Evolutionary conservation across 2,888 invertebrate genomes (phyloP), one percentile per base, ranked within the genome.

Genomic region (Yponomeuta plumbellus): DNA sequence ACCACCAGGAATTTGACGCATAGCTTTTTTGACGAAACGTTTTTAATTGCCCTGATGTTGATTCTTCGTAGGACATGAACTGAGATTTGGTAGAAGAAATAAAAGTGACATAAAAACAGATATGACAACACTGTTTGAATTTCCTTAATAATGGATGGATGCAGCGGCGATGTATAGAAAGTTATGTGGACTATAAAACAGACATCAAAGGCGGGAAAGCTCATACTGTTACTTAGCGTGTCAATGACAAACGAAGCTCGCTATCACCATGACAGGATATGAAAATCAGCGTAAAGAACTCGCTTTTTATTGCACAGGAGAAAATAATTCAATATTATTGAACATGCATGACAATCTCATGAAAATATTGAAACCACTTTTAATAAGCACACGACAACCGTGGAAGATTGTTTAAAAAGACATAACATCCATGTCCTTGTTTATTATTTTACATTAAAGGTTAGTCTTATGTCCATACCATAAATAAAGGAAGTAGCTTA

Each of bases 1-100:
- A 63, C 17, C 63, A 63, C 44, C 44, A 22, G 52, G 63, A 26
- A 26, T 61, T n/a, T 61, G 22, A 58, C 22, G 58, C 44, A 0
- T 13, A 17, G 44, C 44, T 52, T 52, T n/a, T 52, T 52, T 52
- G 44, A 52, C 44, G 44, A 22, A 59, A 59, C 22, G 11, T 22
- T 11, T 23, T 59, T 59, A 59, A 59, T 59, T 20, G 22, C 59
- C 59, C 44, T 17, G 44, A 52, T 52, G 59, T 59, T 59, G 59
- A 59, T 23, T 21, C 59, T 59, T 59, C 59, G 23, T 11, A 59
- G 17, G 44, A 13, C 13, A 52, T 52, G 44, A 52, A 52, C 13
- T 5, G 44, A 52, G 44, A 52, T 52, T 52, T 52, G 44, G 13
- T 17, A 52, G 5, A 44, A 52, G 17, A 17, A 52, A 52, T 52